phyloP scores from a whole-genome alignment of 2,113 vertebrate species.

The Natator depressus region DNA sequence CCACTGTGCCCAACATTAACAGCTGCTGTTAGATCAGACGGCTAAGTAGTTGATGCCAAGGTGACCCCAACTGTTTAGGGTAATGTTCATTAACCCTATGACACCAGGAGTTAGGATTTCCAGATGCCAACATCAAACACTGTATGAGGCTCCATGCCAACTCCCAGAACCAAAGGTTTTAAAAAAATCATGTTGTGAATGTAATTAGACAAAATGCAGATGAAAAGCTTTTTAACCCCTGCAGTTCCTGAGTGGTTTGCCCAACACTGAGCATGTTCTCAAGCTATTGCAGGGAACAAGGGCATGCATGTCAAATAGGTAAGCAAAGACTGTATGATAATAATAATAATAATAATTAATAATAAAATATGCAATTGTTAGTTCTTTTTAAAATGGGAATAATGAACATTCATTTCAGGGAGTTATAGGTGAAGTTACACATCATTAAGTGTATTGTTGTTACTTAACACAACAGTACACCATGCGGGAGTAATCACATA shows the following conservation, averaged over 20 bases:
- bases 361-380: background rate
- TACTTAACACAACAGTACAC: background rate
- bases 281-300: background rate
- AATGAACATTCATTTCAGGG: background rate
- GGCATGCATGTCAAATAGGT: background rate
- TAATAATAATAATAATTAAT: background rate
- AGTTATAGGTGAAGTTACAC: background rate
- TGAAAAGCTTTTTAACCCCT: background rate
- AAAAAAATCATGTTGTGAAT: background rate
- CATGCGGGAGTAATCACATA: background rate
- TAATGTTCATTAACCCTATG: background rate
- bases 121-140: background rate
- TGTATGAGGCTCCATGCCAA: background rate
- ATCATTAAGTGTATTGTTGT: background rate
- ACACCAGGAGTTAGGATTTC: background rate
- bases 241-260: background rate
- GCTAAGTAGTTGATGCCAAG: background rate
- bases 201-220: background rate
- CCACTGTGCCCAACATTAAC: background rate
- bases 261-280: background rate
- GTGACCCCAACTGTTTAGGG: background rate
- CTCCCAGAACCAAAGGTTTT: background rate
- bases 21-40: background rate
- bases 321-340: background rate
- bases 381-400: background rate